Evolutionary conservation across 2,888 invertebrate species (phyloP).

Genomic region (Microdon myrmicae): DNA sequence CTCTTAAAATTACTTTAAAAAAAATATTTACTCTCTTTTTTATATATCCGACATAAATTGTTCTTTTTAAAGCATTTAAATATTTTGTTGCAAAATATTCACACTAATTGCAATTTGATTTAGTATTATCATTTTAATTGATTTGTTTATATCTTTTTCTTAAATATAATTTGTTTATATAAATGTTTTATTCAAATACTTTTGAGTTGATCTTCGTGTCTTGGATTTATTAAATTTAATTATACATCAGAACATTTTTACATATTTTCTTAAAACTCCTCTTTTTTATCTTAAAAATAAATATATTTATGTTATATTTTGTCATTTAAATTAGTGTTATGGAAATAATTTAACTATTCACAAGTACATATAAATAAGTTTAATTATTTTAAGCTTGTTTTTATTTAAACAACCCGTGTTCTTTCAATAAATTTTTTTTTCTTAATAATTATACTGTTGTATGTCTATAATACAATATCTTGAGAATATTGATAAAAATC

Average conservation of each 20-base stretch:
- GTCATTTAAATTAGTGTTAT: conserved; percentile 38
- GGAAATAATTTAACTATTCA: conserved; percentile 53
- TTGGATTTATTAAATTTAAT: conserved; percentile 13
- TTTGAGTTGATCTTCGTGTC: conserved; percentile 23
- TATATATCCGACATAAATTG: background rate
- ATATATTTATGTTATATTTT: conserved; percentile 1
- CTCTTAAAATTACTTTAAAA: background rate
- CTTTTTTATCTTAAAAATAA: conserved; percentile 34
- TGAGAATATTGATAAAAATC: conserved; percentile 43
- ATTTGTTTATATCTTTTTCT: conserved; percentile 25
- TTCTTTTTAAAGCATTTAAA: conserved; percentile 23
- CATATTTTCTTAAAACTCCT: conserved; percentile 12
- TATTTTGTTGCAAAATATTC: conserved; percentile 25
- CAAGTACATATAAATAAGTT: conserved; percentile 46
- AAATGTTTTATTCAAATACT: conserved; percentile 25
- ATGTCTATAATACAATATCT: conserved; percentile 26
- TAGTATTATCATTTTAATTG: conserved; percentile 20
- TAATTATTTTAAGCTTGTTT: conserved; percentile 29
- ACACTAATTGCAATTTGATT: conserved; percentile 22
- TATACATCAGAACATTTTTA: conserved; percentile 27
- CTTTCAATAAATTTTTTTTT: conserved; percentile 30
- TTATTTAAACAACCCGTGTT: conserved; percentile 12
- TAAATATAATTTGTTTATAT: conserved; percentile 40
- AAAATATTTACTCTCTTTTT: background rate
- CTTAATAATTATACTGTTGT: conserved; percentile 9